phyloP scores from a whole-genome alignment of 2,888 invertebrate species.

The Idaea biselata region DNA sequence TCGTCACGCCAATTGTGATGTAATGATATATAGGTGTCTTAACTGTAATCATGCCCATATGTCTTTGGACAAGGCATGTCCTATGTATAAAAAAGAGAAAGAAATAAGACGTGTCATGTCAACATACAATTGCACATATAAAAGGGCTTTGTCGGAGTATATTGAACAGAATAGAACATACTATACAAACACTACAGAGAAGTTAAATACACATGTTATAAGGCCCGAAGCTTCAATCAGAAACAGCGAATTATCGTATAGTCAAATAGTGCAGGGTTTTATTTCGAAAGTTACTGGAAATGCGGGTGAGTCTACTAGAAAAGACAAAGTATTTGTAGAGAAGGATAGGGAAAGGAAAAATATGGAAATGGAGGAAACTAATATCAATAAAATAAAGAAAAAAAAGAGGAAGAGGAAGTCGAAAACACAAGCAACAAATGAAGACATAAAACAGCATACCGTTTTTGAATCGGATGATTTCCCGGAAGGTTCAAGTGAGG shows the following conservation, averaged over 20 bases:
- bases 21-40: slow-evolving; percentile 12
- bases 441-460: too few species aligned
- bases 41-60: slow-evolving; percentile 28
- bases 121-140: slow-evolving; percentile 20
- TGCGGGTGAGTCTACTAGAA: too few species aligned
- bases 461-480: too few species aligned
- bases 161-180: not conserved
- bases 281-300: not conserved
- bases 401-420: too few species aligned
- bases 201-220: not conserved
- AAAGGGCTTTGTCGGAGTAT: slow-evolving; percentile 10
- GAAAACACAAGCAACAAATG: too few species aligned
- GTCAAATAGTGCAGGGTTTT: not conserved
- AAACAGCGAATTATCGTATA: not conserved
- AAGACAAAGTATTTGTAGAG: too few species aligned
- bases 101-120: slow-evolving; percentile 26
- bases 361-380: too few species aligned
- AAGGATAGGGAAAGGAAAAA: too few species aligned
- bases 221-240: not conserved
- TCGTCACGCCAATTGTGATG: slow-evolving; percentile 25
- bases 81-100: slow-evolving; percentile 28
- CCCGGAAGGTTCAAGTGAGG: too few species aligned
- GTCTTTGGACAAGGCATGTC: slow-evolving; percentile 24
- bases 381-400: too few species aligned
- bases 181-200: too few species aligned